Conservation (phyloP, 2,113 vertebrate genomes). For the Rhinogobius similis region DNA sequence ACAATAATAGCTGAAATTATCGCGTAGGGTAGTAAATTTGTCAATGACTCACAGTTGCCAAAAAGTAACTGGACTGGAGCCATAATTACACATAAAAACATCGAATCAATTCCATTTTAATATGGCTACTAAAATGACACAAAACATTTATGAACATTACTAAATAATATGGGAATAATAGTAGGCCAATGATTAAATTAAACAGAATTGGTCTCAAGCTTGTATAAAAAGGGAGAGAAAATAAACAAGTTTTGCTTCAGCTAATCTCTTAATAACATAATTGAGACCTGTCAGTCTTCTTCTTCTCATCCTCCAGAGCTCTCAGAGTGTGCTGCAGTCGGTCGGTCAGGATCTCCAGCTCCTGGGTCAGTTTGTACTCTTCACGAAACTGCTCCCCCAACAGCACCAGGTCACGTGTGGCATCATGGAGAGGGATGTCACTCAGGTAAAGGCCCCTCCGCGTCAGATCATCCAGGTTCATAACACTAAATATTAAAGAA, state of each 20-base stretch:
- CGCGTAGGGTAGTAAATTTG: conserved; percentile 1
- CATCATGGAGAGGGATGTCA: conserved; percentile 96
- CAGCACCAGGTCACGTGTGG: conserved; percentile 95
- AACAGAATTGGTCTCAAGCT: too few relatives aligned
- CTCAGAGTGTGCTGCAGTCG: conserved; percentile 94
- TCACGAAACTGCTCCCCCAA: conserved; percentile 97
- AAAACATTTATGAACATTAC: background rate
- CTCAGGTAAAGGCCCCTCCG: conserved; percentile 94
- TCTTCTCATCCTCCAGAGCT: conserved; percentile 97
- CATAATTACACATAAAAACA: conserved; percentile 11
- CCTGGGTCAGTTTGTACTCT: conserved; percentile 97
- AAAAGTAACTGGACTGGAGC: background rate
- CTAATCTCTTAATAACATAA: background rate
- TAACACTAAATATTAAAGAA: conserved; percentile 80
- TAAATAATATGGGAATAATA: background rate
- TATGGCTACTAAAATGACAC: background rate
- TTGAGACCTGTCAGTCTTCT: conserved; percentile 95
- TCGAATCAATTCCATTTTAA: background rate
- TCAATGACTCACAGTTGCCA: conserved; percentile 1
- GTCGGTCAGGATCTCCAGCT: conserved; percentile 96
- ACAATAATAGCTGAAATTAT: conserved; percentile 4
- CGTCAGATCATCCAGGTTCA: conserved; percentile 97
- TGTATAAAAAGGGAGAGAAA: too few relatives aligned
- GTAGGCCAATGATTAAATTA: background rate
- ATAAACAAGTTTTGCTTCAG: too few relatives aligned